Conservation (phyloP, 2,797 vertebrate species). For the Darevskia nairensis region DNA sequence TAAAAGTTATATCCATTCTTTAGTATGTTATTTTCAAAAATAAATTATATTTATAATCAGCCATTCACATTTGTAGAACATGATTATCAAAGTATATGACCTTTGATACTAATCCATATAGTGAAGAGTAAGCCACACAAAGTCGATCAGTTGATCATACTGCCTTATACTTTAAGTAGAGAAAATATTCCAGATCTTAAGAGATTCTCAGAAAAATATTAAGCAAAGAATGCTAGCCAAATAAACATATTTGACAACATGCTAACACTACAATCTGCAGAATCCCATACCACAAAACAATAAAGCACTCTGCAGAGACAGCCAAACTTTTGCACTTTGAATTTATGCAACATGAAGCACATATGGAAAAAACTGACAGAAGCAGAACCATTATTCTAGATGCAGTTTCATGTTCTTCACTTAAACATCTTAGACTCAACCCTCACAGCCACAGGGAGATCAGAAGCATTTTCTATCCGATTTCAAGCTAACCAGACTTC, state of each 20-base stretch:
- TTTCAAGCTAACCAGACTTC: background rate
- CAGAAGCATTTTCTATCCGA: background rate
- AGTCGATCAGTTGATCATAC: background rate
- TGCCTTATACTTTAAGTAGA: background rate
- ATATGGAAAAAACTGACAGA: background rate
- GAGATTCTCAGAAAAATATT: background rate
- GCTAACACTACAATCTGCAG: background rate
- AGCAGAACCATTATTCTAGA: background rate
- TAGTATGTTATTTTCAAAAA: slow-evolving; percentile 15
- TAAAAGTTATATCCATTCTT: slow-evolving; percentile 12
- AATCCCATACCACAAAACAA: background rate
- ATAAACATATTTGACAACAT: background rate
- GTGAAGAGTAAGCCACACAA: background rate
- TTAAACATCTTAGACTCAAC: background rate
- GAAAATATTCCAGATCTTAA: background rate
- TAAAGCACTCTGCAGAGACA: background rate
- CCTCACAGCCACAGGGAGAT: background rate
- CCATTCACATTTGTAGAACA: slow-evolving; percentile 60
- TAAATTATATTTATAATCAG: background rate
- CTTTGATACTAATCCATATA: background rate
- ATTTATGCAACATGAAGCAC: background rate
- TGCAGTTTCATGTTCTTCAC: background rate
- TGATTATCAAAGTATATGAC: background rate
- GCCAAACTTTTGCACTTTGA: background rate
- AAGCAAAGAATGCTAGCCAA: background rate